Evolutionary conservation across 2,113 vertebrate genomes (phyloP).

Genomic region (Microcebus lehilahytsara): DNA sequence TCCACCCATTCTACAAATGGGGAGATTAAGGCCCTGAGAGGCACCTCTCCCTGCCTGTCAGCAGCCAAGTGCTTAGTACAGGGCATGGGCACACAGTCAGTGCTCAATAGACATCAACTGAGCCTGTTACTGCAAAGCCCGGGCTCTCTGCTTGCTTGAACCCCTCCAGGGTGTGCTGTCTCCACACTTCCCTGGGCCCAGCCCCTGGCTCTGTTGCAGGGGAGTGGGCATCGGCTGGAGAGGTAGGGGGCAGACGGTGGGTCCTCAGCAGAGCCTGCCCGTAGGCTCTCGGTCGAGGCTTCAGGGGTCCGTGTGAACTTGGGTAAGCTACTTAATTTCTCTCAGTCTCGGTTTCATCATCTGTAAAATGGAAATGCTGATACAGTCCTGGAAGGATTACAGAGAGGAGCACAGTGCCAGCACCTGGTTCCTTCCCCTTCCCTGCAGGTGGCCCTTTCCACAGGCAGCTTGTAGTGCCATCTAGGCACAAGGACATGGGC

Average conservation of each 20-base stretch:
- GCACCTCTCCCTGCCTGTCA: not conserved
- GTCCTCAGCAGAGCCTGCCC: not conserved
- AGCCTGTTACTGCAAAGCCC: not conserved
- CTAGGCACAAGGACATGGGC: not conserved
- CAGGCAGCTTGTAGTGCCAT: too few species aligned
- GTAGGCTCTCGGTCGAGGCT: not conserved
- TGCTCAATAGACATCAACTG: not conserved
- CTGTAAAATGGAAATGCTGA: not conserved
- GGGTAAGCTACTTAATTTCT: not conserved
- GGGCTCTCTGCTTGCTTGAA: not conserved
- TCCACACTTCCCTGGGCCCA: not conserved
- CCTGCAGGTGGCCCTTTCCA: not conserved
- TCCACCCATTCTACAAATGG: not conserved
- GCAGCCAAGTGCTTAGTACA: not conserved
- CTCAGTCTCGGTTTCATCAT: not conserved
- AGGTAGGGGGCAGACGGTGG: not conserved
- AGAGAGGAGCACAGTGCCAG: not conserved
- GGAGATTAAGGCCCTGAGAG: not conserved
- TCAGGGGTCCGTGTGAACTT: not conserved
- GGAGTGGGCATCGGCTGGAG: not conserved
- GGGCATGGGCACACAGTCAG: not conserved
- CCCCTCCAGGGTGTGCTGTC: rapidly evolving
- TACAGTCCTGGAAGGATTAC: not conserved
- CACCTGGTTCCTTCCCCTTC: not conserved
- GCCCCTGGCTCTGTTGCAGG: not conserved